Evolutionary conservation across 2,113 vertebrate genomes (phyloP), one percentile per base, ranked within the genome.

Genomic region (Aleadryas rufinucha): DNA sequence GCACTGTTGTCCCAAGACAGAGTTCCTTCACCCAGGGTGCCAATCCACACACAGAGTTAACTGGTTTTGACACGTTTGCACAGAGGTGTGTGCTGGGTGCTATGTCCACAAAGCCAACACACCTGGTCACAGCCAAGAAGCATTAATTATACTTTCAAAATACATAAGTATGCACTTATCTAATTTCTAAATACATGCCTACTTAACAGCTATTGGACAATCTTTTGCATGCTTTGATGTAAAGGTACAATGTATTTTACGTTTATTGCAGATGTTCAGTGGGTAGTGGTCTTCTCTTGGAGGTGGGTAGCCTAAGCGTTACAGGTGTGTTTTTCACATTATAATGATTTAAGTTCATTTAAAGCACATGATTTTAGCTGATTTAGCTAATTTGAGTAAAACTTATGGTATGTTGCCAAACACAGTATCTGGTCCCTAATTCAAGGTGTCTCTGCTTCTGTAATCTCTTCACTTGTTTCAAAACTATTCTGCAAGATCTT

Each of bases 341-440:
- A 16, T 9, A 44, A 57, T 52, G 10, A 66, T 4, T 39, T 45
- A 60, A 82, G 6, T 76, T 61, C 17, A 53, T 22, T 15, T 53
- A 69, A 68, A 61, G 41, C 47, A 59, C 8, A 23, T 10, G 4
- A 61, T 31, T 61, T 47, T 22, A 68, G 11, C 20, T n/a, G 33
- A 56, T 57, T 42, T 27, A 33, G 18, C 18, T 27, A 33, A 64
- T 57, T 19, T 42, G 50, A 57, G 5, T 50, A 33, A 37, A 89
- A 74, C 7, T 33, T 50, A 65, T 0, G 3, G 31, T 33, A 37
- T 0, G 0, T 5, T 68, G 21, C 9, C 41, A 60, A 68, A 41
- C 1, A 1, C 22, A 47, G 45, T 5, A 45, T 15, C 61, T 31
- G 41, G 17, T 19, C 2, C 24, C 70, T 47, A 83, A 69, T 47